Evolutionary conservation across 2,797 vertebrate species (phyloP).

Genomic region (Notamacropus eugenii): DNA sequence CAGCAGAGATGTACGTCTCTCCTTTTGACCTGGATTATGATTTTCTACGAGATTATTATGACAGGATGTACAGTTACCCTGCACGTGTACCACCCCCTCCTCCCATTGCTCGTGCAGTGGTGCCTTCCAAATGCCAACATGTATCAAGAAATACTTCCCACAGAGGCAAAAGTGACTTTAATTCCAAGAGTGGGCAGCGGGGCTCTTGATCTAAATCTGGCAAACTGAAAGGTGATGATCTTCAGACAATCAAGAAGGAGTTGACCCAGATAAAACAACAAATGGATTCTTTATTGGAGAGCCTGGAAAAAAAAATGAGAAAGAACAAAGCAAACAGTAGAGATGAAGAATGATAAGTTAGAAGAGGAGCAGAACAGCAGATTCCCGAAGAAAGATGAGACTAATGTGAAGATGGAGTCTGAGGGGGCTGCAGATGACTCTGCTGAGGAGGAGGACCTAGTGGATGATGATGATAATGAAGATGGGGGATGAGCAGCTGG

Average conservation of each 20-base stretch:
- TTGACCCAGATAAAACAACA: constrained; percentile 94
- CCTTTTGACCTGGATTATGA: constrained; percentile 91
- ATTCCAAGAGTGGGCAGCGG: constrained; percentile 93
- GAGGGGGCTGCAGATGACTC: constrained; percentile 89
- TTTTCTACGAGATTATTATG: constrained; percentile 95
- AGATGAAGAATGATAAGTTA: constrained; percentile 86
- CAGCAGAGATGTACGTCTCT: constrained; percentile 93
- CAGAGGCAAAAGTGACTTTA: constrained; percentile 92
- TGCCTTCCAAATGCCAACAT: constrained; percentile 93
- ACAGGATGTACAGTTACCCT: constrained; percentile 94
- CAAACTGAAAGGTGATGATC: constrained; percentile 89
- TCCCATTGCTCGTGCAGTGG: constrained; percentile 91
- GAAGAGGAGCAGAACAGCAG: constrained; percentile 88
- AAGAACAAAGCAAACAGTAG: constrained; percentile 90
- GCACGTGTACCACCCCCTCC: constrained; percentile 92
- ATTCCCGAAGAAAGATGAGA: constrained; percentile 88
- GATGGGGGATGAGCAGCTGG: constrained; percentile 85
- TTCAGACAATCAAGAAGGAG: constrained; percentile 92
- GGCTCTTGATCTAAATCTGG: constrained; percentile 89
- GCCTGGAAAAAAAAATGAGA: constrained; percentile 92
- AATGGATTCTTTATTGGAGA: constrained; percentile 92
- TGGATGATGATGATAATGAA: constrained; percentile 89
- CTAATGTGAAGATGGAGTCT: constrained; percentile 88
- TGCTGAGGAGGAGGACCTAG: constrained; percentile 90
- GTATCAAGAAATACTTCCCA: constrained; percentile 91